A percentile compares a stretch with the other conserved stretches of the same genome.
Conservation (phyloP, 1,140 invertebrate species). For the Drosophila murphyi region DNA sequence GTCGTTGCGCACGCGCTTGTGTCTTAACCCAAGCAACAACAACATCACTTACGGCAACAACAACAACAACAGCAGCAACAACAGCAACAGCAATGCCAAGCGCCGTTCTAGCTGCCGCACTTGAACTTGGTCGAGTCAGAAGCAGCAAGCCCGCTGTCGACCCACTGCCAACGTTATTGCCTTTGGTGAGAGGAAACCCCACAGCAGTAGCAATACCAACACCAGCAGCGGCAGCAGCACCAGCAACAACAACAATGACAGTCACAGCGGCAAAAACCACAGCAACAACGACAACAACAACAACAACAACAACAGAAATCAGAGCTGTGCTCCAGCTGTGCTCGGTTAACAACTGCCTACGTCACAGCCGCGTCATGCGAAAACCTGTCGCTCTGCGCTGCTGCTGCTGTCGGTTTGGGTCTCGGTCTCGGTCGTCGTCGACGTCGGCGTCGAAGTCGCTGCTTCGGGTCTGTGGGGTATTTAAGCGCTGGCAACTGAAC, state of each 20-base stretch:
- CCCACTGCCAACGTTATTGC: slow-evolving; percentile 62
- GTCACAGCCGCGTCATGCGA: slow-evolving; percentile 79
- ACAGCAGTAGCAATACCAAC: slow-evolving; percentile 36
- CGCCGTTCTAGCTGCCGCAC: slow-evolving; percentile 74
- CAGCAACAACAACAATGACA: slow-evolving; percentile 17
- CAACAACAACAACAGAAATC: slow-evolving; percentile 23
- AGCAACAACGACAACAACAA: slow-evolving; percentile 9
- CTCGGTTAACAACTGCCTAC: slow-evolving; percentile 44
- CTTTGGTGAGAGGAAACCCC: slow-evolving; percentile 77
- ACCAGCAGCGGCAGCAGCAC: slow-evolving; percentile 13
- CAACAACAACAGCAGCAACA: slow-evolving; percentile 38
- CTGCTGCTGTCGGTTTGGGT: slow-evolving; percentile 29
- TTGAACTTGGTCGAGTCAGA: slow-evolving; percentile 73
- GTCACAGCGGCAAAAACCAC: neutral
- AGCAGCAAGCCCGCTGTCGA: slow-evolving; percentile 52
- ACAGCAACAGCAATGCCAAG: slow-evolving; percentile 58
- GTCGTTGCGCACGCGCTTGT: slow-evolving; percentile 68
- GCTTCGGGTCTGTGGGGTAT: slow-evolving; percentile 65
- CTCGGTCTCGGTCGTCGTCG: slow-evolving; percentile 45
- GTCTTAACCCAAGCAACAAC: slow-evolving; percentile 59
- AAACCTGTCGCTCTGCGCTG: slow-evolving; percentile 60
- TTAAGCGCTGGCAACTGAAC: slow-evolving; percentile 78
- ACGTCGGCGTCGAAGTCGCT: slow-evolving; percentile 15
- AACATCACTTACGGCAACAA: slow-evolving; percentile 25
- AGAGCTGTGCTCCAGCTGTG: slow-evolving; percentile 33